These are phyloP conservation scores for Ridgeia piscesae DNA, from an alignment of 1,140 invertebrate genomes.

Conservation along the genomic window DNA sequence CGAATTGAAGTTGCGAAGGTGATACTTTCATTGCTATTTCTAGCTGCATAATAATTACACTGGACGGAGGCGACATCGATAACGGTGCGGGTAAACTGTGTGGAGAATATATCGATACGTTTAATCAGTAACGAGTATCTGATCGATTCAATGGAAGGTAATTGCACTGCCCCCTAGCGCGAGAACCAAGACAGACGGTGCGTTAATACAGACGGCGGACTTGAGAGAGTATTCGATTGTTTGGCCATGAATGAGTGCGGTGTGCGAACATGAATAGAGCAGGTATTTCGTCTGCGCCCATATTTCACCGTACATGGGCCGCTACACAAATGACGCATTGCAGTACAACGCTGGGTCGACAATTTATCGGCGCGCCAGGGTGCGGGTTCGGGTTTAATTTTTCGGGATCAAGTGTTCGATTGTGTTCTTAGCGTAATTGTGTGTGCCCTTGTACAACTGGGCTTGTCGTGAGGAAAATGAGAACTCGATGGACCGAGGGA, in stretches of 20 bases:
- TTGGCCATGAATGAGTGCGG: not conserved
- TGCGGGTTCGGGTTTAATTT: not conserved
- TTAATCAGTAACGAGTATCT: not conserved
- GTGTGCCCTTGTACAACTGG: not conserved
- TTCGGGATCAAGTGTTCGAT: not conserved
- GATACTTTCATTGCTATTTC: not conserved
- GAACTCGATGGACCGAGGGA: not conserved
- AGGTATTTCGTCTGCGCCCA: not conserved
- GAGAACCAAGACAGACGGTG: not conserved
- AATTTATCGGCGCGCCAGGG: not conserved
- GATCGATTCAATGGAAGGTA: not conserved
- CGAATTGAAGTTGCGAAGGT: not conserved
- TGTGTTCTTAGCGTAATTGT: not conserved
- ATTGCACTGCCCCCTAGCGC: not conserved
- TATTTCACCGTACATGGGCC: not conserved
- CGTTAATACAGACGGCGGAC: not conserved
- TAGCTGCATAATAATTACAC: not conserved
- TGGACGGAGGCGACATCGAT: not conserved
- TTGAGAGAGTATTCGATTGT: not conserved
- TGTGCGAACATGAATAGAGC: not conserved
- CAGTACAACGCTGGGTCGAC: not conserved
- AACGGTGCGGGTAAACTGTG: not conserved
- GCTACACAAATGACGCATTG: not conserved
- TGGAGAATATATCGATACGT: not conserved
- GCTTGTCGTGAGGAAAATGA: not conserved